These are phyloP conservation scores for Hydrocynus forskahlii DNA, from an alignment of 2,797 vertebrate species.

Conservation along the genomic window DNA sequence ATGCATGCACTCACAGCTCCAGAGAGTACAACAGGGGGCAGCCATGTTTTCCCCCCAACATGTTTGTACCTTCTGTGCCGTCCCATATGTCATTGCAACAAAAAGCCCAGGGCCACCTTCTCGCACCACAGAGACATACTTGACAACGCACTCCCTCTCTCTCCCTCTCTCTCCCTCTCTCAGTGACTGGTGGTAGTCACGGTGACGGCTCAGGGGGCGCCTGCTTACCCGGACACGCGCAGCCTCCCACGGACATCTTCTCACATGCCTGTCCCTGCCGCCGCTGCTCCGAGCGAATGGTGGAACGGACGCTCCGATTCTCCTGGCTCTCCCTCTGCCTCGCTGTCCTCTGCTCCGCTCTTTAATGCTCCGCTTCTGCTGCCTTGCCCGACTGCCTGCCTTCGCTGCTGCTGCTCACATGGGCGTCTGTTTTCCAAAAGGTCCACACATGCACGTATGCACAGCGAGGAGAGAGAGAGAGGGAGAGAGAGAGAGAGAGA, in stretches of 20 bases:
- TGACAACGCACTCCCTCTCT: slow-evolving; percentile 35
- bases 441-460: slow-evolving; percentile 71
- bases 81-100: slow-evolving; percentile 55
- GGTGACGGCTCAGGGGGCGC: slow-evolving; percentile 64
- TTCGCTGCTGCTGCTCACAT: slow-evolving; percentile 78
- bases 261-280: slow-evolving; percentile 90
- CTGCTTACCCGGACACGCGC: slow-evolving; percentile 92
- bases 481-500: slow-evolving; percentile 16
- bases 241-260: slow-evolving; percentile 96
- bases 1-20: slow-evolving; percentile 25
- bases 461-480: slow-evolving; percentile 41
- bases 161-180: slow-evolving; percentile 60
- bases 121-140: slow-evolving; percentile 47
- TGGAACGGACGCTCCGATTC: slow-evolving; percentile 62
- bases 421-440: slow-evolving; percentile 80
- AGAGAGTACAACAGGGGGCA: slow-evolving; percentile 46
- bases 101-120: slow-evolving; percentile 59
- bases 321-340: slow-evolving; percentile 33
- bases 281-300: slow-evolving; percentile 82
- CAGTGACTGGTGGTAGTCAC: slow-evolving; percentile 65
- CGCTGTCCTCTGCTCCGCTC: slow-evolving; percentile 40
- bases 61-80: slow-evolving; percentile 43
- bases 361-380: slow-evolving; percentile 1
- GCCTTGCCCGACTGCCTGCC: slow-evolving; percentile 56
- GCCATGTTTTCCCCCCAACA: slow-evolving; percentile 50